Base-by-base conservation (phyloP, 2,113 vertebrate genomes). In the Tragulus kanchil region DNA sequence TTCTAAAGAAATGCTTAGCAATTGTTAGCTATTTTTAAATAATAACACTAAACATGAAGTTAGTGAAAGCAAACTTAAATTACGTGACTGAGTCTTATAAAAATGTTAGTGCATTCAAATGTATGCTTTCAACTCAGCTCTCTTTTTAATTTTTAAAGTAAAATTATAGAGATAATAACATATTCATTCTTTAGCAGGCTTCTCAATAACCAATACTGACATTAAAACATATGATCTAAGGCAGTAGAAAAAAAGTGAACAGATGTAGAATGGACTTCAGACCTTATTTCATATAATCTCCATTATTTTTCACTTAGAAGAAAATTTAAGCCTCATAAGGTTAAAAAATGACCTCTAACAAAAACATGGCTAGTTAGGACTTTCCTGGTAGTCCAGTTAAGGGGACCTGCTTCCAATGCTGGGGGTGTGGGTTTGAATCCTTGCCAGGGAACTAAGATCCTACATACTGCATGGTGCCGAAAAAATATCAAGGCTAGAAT, bases 1-100 rank as follows among this genome's bases (percentile, higher is more conserved):
- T 15, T 86, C 19, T 75, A 89, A 96, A 45, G 17, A 94, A 82
- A 78, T 84, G 21, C 50, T 93, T 75, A 73, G 48, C 78, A 97
- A 79, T 58, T 62, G 11, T 9, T 69, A 90, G 5, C 31, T 89
- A 62, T 48, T 89, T 92, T 92, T 36, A 78, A 82, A 79, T 42
- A 77, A 25, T 26, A 78, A 67, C 9, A 52, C 7, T 59, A 96
- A 82, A 85, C 2, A 50, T 67, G 61, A 85, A 75, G 14, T 36
- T 64, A 79, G 50, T 77, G n/a, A 61, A 79, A 36, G 50, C 10
- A 87, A 59, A 79, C 85, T 88, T 95, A 85, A 95, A 92, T 81
- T 64, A 62, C 58, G 6, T 79, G 6, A 84, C 71, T 71, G 64
- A 64, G 21, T n/a, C 48, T 85, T 23, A 77, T 17, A 6, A 77